phyloP scores from a whole-genome alignment of 1,140 invertebrate genomes.

The Parasteatoda tepidariorum region DNA sequence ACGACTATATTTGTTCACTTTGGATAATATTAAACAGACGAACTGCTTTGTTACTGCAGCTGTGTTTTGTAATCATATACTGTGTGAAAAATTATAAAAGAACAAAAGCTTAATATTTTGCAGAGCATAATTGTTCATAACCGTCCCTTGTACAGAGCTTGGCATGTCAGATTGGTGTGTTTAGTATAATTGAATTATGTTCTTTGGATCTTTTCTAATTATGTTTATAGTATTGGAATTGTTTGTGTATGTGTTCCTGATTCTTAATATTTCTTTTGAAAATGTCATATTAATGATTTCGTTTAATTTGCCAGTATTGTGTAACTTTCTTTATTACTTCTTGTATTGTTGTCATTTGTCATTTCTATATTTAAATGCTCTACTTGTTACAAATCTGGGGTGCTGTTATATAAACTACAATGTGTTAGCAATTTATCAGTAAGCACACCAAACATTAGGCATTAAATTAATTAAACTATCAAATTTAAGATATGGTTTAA shows the following conservation, averaged over 20 bases:
- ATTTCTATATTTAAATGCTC: constrained; percentile 35
- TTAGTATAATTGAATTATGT: constrained; percentile 45
- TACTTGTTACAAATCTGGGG: constrained; percentile 47
- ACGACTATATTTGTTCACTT: constrained; percentile 40
- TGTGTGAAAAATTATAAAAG: not conserved
- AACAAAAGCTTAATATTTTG: constrained; percentile 50
- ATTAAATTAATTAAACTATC: not conserved
- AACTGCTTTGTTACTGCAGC: constrained; percentile 38
- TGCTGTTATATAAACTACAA: constrained; percentile 31
- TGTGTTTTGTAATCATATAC: constrained; percentile 33
- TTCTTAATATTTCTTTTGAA: constrained; percentile 26
- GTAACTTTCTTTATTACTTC: constrained; percentile 18
- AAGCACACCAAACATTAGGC: constrained; percentile 5
- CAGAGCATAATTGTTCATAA: constrained; percentile 55
- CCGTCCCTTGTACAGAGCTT: constrained; percentile 61
- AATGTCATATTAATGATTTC: constrained; percentile 5
- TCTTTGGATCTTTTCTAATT: constrained; percentile 6
- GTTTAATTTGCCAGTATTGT: not conserved
- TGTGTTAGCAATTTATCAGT: not conserved
- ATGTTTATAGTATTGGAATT: constrained; percentile 5
- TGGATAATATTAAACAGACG: constrained; percentile 7
- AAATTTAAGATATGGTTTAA: not conserved
- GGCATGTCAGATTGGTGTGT: constrained; percentile 60
- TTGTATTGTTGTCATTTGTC: constrained; percentile 36
- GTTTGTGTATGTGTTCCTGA: constrained; percentile 27